Base-by-base conservation (phyloP, 2,113 vertebrate genomes). In the Arenaria interpres region DNA sequence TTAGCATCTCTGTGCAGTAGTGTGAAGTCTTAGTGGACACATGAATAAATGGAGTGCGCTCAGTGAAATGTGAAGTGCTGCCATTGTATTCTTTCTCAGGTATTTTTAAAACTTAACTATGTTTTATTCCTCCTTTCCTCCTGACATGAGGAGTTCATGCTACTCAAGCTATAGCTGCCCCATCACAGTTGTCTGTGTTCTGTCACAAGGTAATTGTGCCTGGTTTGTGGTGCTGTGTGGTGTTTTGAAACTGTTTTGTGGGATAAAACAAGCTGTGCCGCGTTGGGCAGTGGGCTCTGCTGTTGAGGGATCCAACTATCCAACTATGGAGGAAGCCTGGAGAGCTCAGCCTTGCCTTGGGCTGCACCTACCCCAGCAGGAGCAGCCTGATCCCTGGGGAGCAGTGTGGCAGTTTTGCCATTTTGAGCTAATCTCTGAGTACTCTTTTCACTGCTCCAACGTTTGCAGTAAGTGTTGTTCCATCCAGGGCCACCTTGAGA, bases 201-300 rank as follows among this genome's bases (percentile, higher is more conserved):
- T 96, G 89, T 88, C 57, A 51, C 78, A 96, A 98, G 98, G 98
- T 98, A 98, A 98, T 79, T 79, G 77, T 98, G 97, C 96, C 95
- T 98, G 97, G 97, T 97, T 98, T 98, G 98, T 92, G 50, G 97
- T 98, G 98, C 95, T 87, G 93, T 97, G 97, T 97, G 88, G 60
- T 48, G 66, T 77, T 96, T 94, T 23, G 45, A 66, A 77, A 56
- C 33, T 37, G 14, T 80, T 15, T 20, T 43, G 50, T 21, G 60
- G 81, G 79, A 3, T 83, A 8, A 76, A 78, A 17, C 11, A 9
- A 27, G 43, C 43, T 76, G 62, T 89, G 53, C 62, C 2, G 0
- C 22, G 81, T 14, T 35, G 57, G 37, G 51, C 77, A 30, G 56
- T 6, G 64, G 50, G 16, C 53, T 62, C 22, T 92, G 85, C 68